Percentiles rank a stretch among this genome's conserved stretches.
These are phyloP conservation scores for Amphimallon solstitiale DNA, from an alignment of 2,888 invertebrate species.

Conservation along the genomic window DNA sequence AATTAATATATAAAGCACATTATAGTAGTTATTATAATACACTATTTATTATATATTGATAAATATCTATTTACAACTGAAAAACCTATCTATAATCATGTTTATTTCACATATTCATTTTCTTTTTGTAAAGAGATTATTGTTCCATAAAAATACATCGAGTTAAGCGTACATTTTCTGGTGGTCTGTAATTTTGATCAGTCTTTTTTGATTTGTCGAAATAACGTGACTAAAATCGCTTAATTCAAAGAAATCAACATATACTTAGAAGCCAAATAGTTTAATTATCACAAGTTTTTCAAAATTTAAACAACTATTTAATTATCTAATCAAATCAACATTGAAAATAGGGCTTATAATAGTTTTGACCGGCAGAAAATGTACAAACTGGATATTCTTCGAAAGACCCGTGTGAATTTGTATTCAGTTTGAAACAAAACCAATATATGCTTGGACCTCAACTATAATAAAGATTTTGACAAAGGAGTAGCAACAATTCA, in stretches of 20 bases:
- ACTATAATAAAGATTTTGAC: slow-evolving; percentile 3
- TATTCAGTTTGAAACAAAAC: slow-evolving; percentile 28
- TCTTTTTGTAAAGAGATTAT: slow-evolving; percentile 33
- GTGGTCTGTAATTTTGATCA: slow-evolving; percentile 36
- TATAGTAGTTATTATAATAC: slow-evolving; percentile 42
- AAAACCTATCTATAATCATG: slow-evolving; percentile 39
- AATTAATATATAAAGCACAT: slow-evolving; percentile 50
- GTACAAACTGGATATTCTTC: slow-evolving; percentile 35
- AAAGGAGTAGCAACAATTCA: slow-evolving; percentile 31
- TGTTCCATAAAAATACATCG: slow-evolving; percentile 38
- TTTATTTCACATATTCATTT: slow-evolving; percentile 23
- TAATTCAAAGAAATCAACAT: slow-evolving; percentile 36
- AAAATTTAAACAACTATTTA: slow-evolving; percentile 20
- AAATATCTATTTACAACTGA: slow-evolving; percentile 47
- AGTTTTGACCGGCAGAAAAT: slow-evolving; percentile 30
- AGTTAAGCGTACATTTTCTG: slow-evolving; percentile 32
- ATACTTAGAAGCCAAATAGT: slow-evolving; percentile 24
- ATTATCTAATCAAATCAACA: neutral
- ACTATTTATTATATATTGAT: slow-evolving; percentile 45
- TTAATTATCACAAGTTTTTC: slow-evolving; percentile 39
- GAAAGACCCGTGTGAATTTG: slow-evolving; percentile 37
- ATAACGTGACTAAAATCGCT: slow-evolving; percentile 34
- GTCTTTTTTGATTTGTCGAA: slow-evolving; percentile 41
- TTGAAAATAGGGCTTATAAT: slow-evolving; percentile 8
- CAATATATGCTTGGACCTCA: slow-evolving; percentile 24